Evolutionary conservation across 2,113 vertebrate species (phyloP), one percentile per base, ranked within the genome.

Genomic region (Esox niger): DNA sequence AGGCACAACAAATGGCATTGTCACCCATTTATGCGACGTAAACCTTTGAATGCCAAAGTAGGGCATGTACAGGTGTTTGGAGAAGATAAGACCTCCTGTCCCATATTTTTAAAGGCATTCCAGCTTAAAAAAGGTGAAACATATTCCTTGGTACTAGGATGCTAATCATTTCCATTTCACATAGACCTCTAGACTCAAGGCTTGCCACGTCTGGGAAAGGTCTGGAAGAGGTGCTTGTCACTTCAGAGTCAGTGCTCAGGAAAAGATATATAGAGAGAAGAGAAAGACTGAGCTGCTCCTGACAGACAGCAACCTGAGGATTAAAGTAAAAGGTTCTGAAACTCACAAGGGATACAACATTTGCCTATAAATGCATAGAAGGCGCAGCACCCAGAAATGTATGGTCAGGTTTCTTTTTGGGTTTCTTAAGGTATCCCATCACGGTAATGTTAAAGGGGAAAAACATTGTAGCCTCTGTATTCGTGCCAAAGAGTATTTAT

Each of bases 1-100:
- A 79, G 80, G 73, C 68, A 87, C 89, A 89, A 89, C 73, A 87
- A 90, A 89, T 79, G 73, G 75, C 79, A 86, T 87, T 92, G 90
- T 91, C 88, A 82, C 84, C 81, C 68, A 83, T 87, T 91, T 90
- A 85, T 89, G 82, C 77, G 76, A 82, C 66, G 0, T 54, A 30
- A 68, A 85, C 74, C 62, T 43, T 68, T 84, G 82, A 87, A 87
- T 64, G 54, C 65, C 69, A 79, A 90, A 75, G 65, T 68, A 79
- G 80, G 79, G 33, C 71, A 84, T 72, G 60, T 73, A 84, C 87
- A 88, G 77, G 82, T 89, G 86, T 73, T 79, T 64, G 68, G 25
- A 15, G 35, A 60, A 72, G 75, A 86, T 89, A 84, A 92, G 81
- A 17, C 82, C 64, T 71, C 71, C 76, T 49, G 31, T 10, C 63